Evolutionary conservation across 1,140 invertebrate species (phyloP), one percentile per base, ranked within the genome.

Genomic region (Rhagoletis zephyria): DNA sequence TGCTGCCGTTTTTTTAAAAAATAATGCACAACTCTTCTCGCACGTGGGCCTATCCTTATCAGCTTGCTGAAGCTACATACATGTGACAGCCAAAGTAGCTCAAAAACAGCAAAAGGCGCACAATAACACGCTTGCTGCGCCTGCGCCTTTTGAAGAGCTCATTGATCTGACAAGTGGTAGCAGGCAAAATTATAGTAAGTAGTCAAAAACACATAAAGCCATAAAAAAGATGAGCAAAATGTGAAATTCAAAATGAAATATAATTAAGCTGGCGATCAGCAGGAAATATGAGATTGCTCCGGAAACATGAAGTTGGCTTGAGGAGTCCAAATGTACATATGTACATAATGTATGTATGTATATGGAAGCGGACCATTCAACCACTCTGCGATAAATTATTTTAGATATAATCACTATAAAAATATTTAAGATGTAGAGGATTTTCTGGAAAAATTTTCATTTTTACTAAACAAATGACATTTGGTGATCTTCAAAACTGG

Each of bases 101-200:
- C 10, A 45, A 45, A 30, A 81, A 56, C 14, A 81, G 56, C 2
- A 51, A 48, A 30, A 30, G 9, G 3, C 9, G n/a, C 16, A n/a
- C 74, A 56, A 42, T n/a, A 51, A 42, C 45, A 19, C 16, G 74
- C 48, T 16, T 81, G 74, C 19, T 81, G 51, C 48, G 74, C 74
- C 48, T 81, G 48, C 14, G 74, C 12, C 48, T 81, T 5, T n/a
- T 56, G 45, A 81, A 81, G 74, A 56, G 74, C 7, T 19, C 48
- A 51, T 81, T 81, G 74, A 81, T 81, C 9, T 81, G 74, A 56
- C 74, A 81, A 81, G 74, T 81, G 74, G n/a, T 48, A 81, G 16
- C 19, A 81, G 48, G n/a, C 16, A 81, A 81, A 56, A 81, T 59
- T 51, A 6, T 56, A 48, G 45, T 51, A 74, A 48, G 45, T 51